Base-by-base conservation (phyloP, 2,797 vertebrate genomes). In the Enteromius radiatus region DNA sequence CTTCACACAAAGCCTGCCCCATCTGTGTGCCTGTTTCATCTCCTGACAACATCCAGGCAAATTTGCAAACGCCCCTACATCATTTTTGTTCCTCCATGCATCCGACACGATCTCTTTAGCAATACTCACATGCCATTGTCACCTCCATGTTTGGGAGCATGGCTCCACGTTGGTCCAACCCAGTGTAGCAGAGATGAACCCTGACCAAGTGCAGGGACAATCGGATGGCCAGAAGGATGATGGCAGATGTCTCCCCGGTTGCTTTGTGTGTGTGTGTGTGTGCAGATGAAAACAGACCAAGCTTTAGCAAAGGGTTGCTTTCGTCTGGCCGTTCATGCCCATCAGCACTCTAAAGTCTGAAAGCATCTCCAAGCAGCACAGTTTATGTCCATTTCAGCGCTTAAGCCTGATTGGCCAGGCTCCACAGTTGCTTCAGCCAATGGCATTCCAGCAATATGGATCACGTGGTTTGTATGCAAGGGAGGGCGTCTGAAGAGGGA, bases 311-410 rank as follows among this genome's bases (percentile, higher is more conserved):
- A 92, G 91, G 84, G 92, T 88, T 89, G 54, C 45, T 45, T 71
- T 38, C 43, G 28, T 73, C 73, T 80, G 54, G 26, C 43, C 71
- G 31, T 80, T 86, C 84, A 28, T 78, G 86, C 84, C 83, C 82
- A 82, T 82, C 73, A 78, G 63, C 64, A 54, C 75, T 86, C 74
- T 85, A 49, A 84, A 90, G 87, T 90, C 92, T 86, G 91, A 92
- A 89, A 94, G 93, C 93, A 95, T 92, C 93, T 92, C 94, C 93
- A 92, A 95, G 94, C 91, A 93, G 95, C 96, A 95, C 94, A 91
- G 95, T 96, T 97, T 96, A 96, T 97, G 96, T 97, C 95, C 96
- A 95, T 96, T 93, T 95, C 91, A 92, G 93, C 90, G 92, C 94
- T 95, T 91, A 88, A 90, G 92, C 92, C 91, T 91, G 94, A 99